Conservation (phyloP, 1,140 invertebrate species). For the Lamellibrachia luymesi region DNA sequence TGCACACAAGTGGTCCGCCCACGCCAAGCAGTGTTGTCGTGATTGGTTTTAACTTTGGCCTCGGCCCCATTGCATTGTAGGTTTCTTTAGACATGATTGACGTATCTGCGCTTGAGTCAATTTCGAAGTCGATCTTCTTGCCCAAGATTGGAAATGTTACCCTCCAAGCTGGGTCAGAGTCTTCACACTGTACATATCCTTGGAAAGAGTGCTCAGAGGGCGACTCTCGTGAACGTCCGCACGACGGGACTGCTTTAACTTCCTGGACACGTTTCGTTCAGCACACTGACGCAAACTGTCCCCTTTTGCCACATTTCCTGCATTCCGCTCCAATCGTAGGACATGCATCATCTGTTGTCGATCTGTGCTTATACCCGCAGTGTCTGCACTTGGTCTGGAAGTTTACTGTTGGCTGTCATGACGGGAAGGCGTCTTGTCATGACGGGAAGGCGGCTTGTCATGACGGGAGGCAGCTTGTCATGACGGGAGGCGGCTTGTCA, state of each 20-base stretch:
- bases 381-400: neutral
- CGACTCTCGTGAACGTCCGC: neutral
- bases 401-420: neutral
- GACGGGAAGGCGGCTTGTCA: no score
- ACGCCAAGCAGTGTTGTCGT: neutral
- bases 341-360: neutral
- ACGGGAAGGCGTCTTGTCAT: neutral
- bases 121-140: slow-evolving; percentile 7
- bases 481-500: no score
- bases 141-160: neutral
- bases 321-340: neutral
- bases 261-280: neutral
- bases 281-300: slow-evolving; percentile 3
- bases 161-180: slow-evolving; percentile 11
- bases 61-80: neutral
- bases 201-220: neutral
- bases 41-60: neutral
- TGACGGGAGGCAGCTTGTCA: no score
- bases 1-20: neutral
- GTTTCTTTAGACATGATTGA: neutral
- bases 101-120: neutral
- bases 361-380: neutral
- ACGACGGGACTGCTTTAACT: neutral
- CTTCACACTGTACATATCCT: neutral
- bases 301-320: neutral